phyloP scores from a whole-genome alignment of 2,888 invertebrate species.

The Abscondita cerata region DNA sequence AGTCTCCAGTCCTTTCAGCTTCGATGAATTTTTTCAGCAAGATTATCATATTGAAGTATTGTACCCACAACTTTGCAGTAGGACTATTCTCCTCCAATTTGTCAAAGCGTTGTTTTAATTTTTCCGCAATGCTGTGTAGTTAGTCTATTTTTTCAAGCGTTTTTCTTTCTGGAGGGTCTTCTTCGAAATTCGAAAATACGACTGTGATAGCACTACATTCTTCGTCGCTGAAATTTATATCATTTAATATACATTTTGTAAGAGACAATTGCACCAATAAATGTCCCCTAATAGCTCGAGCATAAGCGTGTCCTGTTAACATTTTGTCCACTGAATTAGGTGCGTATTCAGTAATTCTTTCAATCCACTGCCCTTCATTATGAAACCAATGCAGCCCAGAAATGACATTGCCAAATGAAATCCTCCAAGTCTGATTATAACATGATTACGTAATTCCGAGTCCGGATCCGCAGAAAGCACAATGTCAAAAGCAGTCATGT shows the following conservation, averaged over 20 bases:
- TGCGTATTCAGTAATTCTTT: slow-evolving; percentile 19
- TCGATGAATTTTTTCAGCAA: slow-evolving; percentile 40
- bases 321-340: slow-evolving; percentile 45
- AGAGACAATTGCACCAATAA: slow-evolving; percentile 1
- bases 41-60: background rate
- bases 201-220: background rate
- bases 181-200: slow-evolving; percentile 3
- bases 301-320: slow-evolving; percentile 44
- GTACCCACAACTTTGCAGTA: slow-evolving; percentile 2
- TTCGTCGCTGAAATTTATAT: background rate
- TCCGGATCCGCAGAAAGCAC: too few species aligned
- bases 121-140: background rate
- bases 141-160: slow-evolving; percentile 34
- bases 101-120: background rate
- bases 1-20: slow-evolving; percentile 51
- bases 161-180: background rate
- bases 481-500: background rate
- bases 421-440: too few species aligned
- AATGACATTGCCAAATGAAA: too few species aligned
- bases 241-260: background rate
- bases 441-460: too few species aligned
- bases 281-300: background rate
- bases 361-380: too few species aligned
- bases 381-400: too few species aligned
- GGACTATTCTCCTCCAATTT: background rate